phyloP scores from a whole-genome alignment of 2,113 vertebrate species.

The Mustelus asterias region DNA sequence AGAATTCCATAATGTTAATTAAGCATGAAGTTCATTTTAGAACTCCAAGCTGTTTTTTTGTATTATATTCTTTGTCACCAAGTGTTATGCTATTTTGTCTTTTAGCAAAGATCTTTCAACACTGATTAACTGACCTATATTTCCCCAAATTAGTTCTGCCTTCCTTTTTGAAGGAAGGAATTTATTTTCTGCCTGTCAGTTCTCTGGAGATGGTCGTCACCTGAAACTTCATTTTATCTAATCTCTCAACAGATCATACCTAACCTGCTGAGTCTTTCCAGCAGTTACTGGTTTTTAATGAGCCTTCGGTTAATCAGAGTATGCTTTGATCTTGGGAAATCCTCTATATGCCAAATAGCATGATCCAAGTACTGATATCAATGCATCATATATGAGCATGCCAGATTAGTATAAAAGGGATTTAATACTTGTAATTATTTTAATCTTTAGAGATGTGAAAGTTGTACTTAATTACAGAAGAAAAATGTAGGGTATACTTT shows the following conservation, averaged over 20 bases:
- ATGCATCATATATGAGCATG: background rate
- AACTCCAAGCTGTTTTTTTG: background rate
- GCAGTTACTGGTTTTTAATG: background rate
- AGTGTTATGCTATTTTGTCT: background rate
- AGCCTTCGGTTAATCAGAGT: background rate
- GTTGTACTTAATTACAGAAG: background rate
- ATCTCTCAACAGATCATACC: background rate
- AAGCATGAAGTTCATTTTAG: background rate
- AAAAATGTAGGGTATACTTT: background rate
- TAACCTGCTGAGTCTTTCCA: background rate
- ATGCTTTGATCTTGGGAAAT: background rate
- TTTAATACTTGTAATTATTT: background rate
- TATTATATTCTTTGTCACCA: background rate
- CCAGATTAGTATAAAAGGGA: background rate
- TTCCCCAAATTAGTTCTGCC: background rate
- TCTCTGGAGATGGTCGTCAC: background rate
- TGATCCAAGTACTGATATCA: background rate
- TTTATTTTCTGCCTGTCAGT: background rate
- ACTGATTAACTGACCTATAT: background rate
- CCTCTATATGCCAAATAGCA: background rate
- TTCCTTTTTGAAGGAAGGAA: background rate
- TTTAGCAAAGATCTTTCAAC: background rate
- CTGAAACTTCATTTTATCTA: background rate
- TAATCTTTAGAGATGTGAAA: background rate
- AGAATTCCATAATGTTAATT: background rate